Base-by-base conservation (phyloP, 2,113 vertebrate species). In the Pollachius pollachius region DNA sequence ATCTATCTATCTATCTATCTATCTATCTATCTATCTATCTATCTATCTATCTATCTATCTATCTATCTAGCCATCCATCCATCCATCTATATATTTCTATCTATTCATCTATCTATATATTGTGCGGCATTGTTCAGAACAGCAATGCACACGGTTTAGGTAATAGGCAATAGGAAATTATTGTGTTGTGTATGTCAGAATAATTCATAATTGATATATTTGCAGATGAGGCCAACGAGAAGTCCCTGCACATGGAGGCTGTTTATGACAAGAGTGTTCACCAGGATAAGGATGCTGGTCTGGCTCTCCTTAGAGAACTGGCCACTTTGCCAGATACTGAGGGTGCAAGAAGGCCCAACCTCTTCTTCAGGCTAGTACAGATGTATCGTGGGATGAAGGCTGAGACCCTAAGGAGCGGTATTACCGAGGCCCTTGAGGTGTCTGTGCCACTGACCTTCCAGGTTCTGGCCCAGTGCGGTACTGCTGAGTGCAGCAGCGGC, bases 401-500 rank as follows among this genome's bases (percentile, higher is more conserved):
- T 4, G 86, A 89, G 60, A 93, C 91, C 15, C 76, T 99, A 69
- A 72, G 83, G 0, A 48, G 76, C 1, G 76, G 75, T 52, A 54
- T 92, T 30, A 81, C 87, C 0, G 85, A 91, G 56, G 90, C 87
- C 16, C 54, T 91, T n/a, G 69, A 41, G 0, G 62, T 91, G 61
- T 90, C 81, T 81, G 94, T 90, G 52, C 88, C 92, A 19, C 79
- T 98, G 80, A 94, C 94, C 15, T 70, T 95, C 60, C 96, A 99
- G 91, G 94, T 94, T 48, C 85, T 99, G 84, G 81, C 86, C 64
- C 97, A 98, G 86, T 99, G 96, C 0, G 97, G 97, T 63, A 97
- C 94, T 41, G 90, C 93, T 15, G 94, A 95, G 76, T 98, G 95
- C 85, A 96, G 92, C 65, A 89, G 92, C 57, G 91, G 87, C 64